Percentiles rank a stretch among this genome's conserved stretches.
Conservation (phyloP, 92 coral and sea anemone genomes). For the Chrysogorgia sp. region DNA sequence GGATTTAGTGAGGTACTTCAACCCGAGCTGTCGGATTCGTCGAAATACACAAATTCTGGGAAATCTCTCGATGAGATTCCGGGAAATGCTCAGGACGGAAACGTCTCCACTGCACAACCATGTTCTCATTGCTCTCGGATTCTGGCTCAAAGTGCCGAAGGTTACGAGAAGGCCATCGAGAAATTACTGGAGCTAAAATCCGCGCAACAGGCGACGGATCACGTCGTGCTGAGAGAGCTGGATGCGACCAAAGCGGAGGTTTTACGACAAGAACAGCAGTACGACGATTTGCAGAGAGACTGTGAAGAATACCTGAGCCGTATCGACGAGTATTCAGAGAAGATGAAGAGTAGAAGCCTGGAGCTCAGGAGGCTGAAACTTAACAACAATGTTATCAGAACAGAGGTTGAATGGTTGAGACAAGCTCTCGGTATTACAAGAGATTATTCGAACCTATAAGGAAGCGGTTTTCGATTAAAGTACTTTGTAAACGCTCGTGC, state of each 20-base stretch:
- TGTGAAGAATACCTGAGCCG: slow-evolving; percentile 25
- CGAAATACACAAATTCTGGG: neutral
- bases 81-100: neutral
- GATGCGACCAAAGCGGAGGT: slow-evolving; percentile 11
- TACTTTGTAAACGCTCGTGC: neutral
- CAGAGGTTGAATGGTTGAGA: slow-evolving; percentile 84
- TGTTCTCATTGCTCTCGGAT: neutral
- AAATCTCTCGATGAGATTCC: neutral
- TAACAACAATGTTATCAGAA: slow-evolving; percentile 65
- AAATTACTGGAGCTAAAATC: slow-evolving; percentile 4
- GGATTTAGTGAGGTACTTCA: neutral
- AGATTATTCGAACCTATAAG: neutral
- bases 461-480: neutral
- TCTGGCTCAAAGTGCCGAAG: neutral
- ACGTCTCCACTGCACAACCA: neutral
- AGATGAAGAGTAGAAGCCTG: slow-evolving; percentile 29
- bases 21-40: neutral
- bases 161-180: slow-evolving; percentile 14
- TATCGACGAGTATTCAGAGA: slow-evolving; percentile 32
- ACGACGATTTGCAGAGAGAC: slow-evolving; percentile 18
- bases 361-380: slow-evolving; percentile 61
- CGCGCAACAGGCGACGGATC: neutral
- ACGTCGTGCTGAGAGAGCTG: neutral
- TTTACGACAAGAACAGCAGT: neutral
- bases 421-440: slow-evolving; percentile 66